These are phyloP conservation scores for Rhopilema esculentum DNA, from an alignment of 30 jellyfish, hydroid and myxozoan genomes.

Conservation along the genomic window DNA sequence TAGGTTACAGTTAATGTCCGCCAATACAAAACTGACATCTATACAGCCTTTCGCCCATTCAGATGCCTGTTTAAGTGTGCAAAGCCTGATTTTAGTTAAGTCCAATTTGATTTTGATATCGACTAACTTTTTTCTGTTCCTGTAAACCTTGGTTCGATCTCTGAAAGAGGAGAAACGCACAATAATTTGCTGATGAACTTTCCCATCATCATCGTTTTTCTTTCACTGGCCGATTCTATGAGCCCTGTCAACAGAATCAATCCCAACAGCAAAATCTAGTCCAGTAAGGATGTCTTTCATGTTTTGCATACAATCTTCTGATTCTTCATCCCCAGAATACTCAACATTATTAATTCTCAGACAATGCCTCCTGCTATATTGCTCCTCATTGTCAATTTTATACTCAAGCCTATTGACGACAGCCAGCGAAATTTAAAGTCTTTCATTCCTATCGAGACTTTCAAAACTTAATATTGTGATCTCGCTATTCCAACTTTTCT, in stretches of 20 bases:
- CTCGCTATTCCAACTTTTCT: conserved; percentile 30
- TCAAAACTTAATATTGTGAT: background rate
- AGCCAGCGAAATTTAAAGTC: conserved; percentile 21
- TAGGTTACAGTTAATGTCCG: conserved; percentile 48
- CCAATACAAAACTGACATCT: conserved; percentile 26
- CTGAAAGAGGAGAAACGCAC: conserved; percentile 24
- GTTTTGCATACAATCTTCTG: conserved; percentile 35
- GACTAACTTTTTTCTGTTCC: conserved; percentile 9
- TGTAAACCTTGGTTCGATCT: conserved; percentile 42
- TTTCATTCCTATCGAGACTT: conserved; percentile 18
- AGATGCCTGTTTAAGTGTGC: conserved; percentile 16
- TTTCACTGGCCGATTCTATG: conserved; percentile 43
- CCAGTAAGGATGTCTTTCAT: background rate
- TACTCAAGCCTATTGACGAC: conserved; percentile 14
- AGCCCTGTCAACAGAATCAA: conserved; percentile 37
- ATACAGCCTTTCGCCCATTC: conserved; percentile 36
- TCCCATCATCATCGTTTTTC: conserved; percentile 8
- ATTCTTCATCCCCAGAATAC: background rate
- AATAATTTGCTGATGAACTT: conserved; percentile 28
- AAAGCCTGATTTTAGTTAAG: conserved; percentile 36
- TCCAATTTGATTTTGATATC: conserved; percentile 35
- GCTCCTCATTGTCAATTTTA: conserved; percentile 33
- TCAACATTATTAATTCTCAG: conserved; percentile 38
- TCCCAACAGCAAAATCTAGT: conserved; percentile 36
- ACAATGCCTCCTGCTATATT: conserved; percentile 34